phyloP scores from a whole-genome alignment of 92 coral and sea anemone species.

The Palythoa heliodiscus region DNA sequence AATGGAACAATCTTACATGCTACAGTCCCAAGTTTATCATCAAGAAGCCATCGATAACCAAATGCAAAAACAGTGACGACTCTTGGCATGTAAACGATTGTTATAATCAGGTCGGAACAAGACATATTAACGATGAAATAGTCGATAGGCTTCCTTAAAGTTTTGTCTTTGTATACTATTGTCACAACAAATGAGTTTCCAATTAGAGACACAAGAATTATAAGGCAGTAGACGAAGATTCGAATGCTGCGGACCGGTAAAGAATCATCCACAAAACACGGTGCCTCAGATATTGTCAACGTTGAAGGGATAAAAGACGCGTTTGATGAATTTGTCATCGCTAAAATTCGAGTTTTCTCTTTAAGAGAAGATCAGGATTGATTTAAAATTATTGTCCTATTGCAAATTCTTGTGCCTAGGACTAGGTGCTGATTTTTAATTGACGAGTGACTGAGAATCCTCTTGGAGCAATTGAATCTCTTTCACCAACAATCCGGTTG shows the following conservation, averaged over 20 bases:
- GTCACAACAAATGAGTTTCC: slow-evolving; percentile 70
- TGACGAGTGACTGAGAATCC: no score
- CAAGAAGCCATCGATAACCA: slow-evolving; percentile 72
- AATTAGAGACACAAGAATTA: slow-evolving; percentile 60
- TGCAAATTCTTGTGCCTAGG: no score
- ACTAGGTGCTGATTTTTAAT: no score
- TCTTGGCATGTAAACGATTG: slow-evolving; percentile 78
- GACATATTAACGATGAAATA: slow-evolving; percentile 82
- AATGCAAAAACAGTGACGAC: slow-evolving; percentile 50
- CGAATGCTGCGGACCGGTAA: slow-evolving; percentile 43
- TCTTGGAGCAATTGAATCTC: no score
- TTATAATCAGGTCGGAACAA: slow-evolving; percentile 67
- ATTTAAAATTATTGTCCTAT: no score
- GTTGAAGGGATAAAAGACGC: not conserved
- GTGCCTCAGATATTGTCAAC: slow-evolving; percentile 1
- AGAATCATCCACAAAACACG: slow-evolving; percentile 63
- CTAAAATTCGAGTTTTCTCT: not conserved
- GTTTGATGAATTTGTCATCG: not conserved
- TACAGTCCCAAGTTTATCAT: slow-evolving; percentile 58
- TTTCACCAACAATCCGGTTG: no score
- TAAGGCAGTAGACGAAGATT: slow-evolving; percentile 64
- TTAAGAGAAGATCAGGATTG: no score
- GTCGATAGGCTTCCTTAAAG: slow-evolving; percentile 70
- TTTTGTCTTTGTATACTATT: slow-evolving; percentile 56
- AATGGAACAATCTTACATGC: slow-evolving; percentile 67